Evolutionary conservation across 2,888 invertebrate genomes (phyloP), one percentile per base, ranked within the genome.

Genomic region (Lycocerus yunnanus): DNA sequence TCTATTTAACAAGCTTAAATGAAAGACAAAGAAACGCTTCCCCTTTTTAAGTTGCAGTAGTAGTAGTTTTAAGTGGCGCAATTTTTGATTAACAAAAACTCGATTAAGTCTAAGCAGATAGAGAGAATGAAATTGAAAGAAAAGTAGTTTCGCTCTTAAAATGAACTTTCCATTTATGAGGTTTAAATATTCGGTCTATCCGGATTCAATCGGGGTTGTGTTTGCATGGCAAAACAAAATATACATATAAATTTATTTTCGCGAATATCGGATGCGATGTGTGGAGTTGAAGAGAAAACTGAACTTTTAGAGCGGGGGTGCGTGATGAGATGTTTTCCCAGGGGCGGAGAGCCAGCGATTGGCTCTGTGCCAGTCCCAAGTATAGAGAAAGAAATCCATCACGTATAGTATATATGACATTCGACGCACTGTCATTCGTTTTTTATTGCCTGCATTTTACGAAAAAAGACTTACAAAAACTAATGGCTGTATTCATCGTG

Each of bases 361-460:
- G 83, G 83, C 83, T 73, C 66, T 15, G 75, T 76, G 82, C 82
- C 83, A 83, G 81, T 80, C 80, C 78, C 78, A 74, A 79, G 75
- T 76, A 72, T 76, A 70, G 73, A 65, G 74, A 76, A 75, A 78
- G 75, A 78, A 75, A 79, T 74, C 78, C 78, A 76, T 78, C 76
- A 77, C 74, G 75, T 72, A 73, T 76, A 74, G 69, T 78, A 72
- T 77, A 77, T 75, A 72, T 73, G 73, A 76, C 73, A 68, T 73
- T 73, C 73, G 76, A 72, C 68, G 70, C 68, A 68, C 72, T 73
- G 75, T 76, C 73, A 73, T 70, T 70, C 65, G 68, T 70, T 72
- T 73, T 75, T 73, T 73, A 58, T 60, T n/a, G 15, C 24, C 69
- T 71, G 65, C 71, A 72, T 61, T 71, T 74, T 71, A 58, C 27